Evolutionary conservation across 2,113 vertebrate genomes (phyloP).

Genomic region (Parus major): DNA sequence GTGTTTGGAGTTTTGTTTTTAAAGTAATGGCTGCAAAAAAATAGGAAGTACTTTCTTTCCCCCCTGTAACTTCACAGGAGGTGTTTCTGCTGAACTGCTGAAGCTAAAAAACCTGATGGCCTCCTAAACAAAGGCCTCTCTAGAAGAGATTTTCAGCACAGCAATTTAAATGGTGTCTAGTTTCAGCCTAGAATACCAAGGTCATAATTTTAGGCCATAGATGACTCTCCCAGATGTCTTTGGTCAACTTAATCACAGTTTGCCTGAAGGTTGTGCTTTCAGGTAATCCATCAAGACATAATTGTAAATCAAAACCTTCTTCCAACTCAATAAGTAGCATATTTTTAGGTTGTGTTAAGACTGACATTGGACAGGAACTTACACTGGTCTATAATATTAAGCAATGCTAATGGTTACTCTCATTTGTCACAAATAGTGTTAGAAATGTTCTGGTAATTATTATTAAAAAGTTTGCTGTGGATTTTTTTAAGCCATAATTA

Average conservation of each 20-base stretch:
- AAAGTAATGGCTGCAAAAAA: constrained; percentile 21
- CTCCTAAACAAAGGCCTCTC: constrained; percentile 75
- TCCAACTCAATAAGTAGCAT: constrained; percentile 46
- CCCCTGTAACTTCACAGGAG: constrained; percentile 29
- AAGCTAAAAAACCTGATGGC: constrained; percentile 61
- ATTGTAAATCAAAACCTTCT: constrained; percentile 83
- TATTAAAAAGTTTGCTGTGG: background rate
- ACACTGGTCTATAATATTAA: background rate
- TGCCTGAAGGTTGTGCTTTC: constrained; percentile 83
- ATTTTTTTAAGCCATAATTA: background rate
- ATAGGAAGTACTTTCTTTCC: background rate
- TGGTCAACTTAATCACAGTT: constrained; percentile 92
- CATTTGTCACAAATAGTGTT: background rate
- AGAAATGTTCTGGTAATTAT: background rate
- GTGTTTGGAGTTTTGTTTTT: constrained; percentile 40
- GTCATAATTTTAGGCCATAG: constrained; percentile 82
- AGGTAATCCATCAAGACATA: constrained; percentile 90
- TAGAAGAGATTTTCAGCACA: constrained; percentile 76
- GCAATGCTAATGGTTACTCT: background rate
- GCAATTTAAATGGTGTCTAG: constrained; percentile 78
- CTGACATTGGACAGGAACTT: constrained; percentile 56
- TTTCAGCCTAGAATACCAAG: constrained; percentile 84
- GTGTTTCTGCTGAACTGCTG: constrained; percentile 52
- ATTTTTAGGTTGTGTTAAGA: constrained; percentile 68
- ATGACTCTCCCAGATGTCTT: constrained; percentile 90